phyloP scores from a whole-genome alignment of 2,888 invertebrate genomes.

The Coelopa pilipes region DNA sequence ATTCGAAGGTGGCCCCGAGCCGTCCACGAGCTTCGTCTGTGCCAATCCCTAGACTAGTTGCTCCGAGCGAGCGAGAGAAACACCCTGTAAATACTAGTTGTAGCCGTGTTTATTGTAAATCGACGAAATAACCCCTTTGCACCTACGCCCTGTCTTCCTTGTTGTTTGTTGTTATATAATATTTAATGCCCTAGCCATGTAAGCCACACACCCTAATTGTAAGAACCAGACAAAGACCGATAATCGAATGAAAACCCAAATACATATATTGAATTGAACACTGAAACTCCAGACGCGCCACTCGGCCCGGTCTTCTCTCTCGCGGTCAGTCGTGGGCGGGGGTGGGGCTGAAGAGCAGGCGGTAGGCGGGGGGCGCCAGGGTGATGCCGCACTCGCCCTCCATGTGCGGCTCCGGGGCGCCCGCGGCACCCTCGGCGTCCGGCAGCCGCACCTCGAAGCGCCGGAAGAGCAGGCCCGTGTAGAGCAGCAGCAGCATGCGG shows the following conservation, averaged over 20 bases:
- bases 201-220: conserved; percentile 18
- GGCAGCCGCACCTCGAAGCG: conserved; percentile 68
- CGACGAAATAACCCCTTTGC: conserved; percentile 25
- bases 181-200: conserved; percentile 41
- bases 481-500: conserved; percentile 75
- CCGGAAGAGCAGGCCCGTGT: conserved; percentile 73
- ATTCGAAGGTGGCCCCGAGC: not conserved
- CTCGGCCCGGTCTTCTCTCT: too few species aligned
- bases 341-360: conserved; percentile 52
- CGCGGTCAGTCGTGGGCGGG: too few species aligned
- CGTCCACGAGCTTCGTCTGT: conserved; percentile 27
- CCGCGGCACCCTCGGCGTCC: conserved; percentile 57
- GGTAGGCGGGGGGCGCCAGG: conserved; percentile 74
- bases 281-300: too few species aligned
- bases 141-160: conserved; percentile 33
- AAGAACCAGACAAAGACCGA: conserved; percentile 32
- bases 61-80: conserved; percentile 30
- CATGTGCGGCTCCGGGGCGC: conserved; percentile 69
- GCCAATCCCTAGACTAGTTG: conserved; percentile 14
- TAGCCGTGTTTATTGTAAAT: conserved; percentile 32
- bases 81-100: conserved; percentile 33
- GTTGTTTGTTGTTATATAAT: conserved; percentile 50
- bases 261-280: conserved; percentile 37
- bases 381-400: conserved; percentile 81
- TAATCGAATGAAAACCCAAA: conserved; percentile 33